Evolutionary conservation across 2,113 vertebrate species (phyloP), one percentile per base, ranked within the genome.

Genomic region (Syngnathus floridae): DNA sequence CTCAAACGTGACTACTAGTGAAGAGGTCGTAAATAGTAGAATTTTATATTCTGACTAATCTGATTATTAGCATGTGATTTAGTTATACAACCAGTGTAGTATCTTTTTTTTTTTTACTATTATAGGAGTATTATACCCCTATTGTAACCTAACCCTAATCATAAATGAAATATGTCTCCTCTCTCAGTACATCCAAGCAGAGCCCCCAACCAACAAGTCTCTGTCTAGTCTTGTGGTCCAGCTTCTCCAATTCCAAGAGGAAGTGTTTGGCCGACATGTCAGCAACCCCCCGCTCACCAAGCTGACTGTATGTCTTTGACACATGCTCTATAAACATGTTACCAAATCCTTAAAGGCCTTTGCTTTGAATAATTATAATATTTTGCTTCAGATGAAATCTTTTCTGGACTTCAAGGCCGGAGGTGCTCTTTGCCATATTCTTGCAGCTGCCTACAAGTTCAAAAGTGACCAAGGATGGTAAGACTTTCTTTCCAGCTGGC

Each of bases 401-500:
- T 99, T 99, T 81, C 86, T 99, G 88, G 96, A 99, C 86, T 99
- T 99, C 79, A 99, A 99, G 88, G 93, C 95, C 17, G 95, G 96
- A 56, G 96, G 96, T 21, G 90, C 96, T 75, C 86, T 99, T 8
- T 99, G 95, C 86, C 94, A 98, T 79, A 97, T 98, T 76, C 91
- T 98, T 81, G 96, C 96, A 77, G 94, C 96, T 31, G 96, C 95
- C 73, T 98, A 98, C 90, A 98, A 98, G 84, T 98, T 98, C 87
- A 98, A 98, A 90, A 98, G 95, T 79, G 96, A 98, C 89, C 96
- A 98, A 86, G 96, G 96, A 93, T 98, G 96, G 96, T 98, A 90
- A 93, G 93, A 62, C 71, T 68, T 77, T 85, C 72, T 70, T 76
- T 83, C 65, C 35, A 57, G 57, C 69, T 64, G 69, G n/a, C 9